These are phyloP conservation scores for Hydrozoanthus gracilis DNA, from an alignment of 92 coral and sea anemone species.

Conservation along the genomic window DNA sequence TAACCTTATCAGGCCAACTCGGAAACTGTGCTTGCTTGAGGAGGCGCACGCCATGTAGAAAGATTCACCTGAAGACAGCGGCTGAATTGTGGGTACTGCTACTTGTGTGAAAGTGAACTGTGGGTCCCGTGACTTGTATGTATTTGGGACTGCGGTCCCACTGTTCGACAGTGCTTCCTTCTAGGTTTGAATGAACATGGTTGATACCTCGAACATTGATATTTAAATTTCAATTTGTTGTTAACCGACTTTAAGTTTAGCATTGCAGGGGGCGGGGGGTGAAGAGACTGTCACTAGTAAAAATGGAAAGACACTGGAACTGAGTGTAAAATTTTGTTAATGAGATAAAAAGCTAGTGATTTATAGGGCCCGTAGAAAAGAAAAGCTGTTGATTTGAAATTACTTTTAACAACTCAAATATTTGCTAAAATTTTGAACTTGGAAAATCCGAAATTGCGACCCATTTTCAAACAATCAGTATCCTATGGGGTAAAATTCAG, in stretches of 20 bases:
- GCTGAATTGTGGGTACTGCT: background rate
- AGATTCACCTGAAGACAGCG: constrained; percentile 1
- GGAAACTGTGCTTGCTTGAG: constrained; percentile 46
- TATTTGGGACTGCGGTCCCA: background rate
- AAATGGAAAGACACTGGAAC: constrained; percentile 11
- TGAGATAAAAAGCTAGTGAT: no score
- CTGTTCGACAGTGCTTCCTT: no score
- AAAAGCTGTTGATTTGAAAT: background rate
- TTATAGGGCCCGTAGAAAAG: no score
- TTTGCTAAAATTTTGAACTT: no score
- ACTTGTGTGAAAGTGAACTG: background rate
- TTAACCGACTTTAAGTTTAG: background rate
- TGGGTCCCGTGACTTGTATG: background rate
- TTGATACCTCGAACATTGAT: background rate
- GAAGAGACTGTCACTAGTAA: background rate
- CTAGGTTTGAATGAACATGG: background rate
- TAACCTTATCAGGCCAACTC: constrained; percentile 37
- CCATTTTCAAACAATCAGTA: background rate
- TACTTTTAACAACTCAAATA: background rate
- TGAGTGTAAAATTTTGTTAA: constrained; percentile 2
- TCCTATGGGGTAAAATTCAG: background rate
- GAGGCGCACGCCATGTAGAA: constrained; percentile 11
- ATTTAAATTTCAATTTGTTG: background rate
- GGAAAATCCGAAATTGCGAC: no score
- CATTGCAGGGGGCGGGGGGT: background rate